These are phyloP conservation scores for Schizothorax lantsangensis DNA, from an alignment of 2,797 vertebrate species.

Conservation along the genomic window DNA sequence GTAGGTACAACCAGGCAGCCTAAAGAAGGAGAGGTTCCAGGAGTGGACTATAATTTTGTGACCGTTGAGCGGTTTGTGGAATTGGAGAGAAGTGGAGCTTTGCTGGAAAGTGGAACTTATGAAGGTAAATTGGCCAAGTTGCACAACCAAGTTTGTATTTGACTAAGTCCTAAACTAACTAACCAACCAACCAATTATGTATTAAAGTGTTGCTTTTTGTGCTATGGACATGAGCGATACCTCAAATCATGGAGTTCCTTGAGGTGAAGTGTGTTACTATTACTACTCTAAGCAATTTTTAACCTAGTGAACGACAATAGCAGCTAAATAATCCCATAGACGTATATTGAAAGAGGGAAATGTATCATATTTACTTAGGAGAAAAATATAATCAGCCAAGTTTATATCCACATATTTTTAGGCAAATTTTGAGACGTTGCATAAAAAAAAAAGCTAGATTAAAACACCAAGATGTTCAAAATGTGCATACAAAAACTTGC, in stretches of 20 bases:
- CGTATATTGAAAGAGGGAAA: background rate
- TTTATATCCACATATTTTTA: background rate
- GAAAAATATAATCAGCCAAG: background rate
- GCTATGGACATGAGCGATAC: background rate
- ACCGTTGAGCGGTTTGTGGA: conserved; percentile 97
- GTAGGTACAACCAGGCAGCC: conserved; percentile 97
- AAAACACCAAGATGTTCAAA: too few species aligned
- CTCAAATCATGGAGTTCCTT: background rate
- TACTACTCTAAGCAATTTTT: background rate
- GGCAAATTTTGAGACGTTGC: background rate
- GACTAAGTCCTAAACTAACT: background rate
- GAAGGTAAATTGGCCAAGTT: conserved; percentile 84
- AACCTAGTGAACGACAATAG: background rate
- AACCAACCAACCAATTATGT: background rate
- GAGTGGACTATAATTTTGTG: conserved; percentile 99
- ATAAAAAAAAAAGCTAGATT: background rate
- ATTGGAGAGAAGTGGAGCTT: conserved; percentile 95
- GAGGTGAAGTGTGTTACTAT: too few species aligned
- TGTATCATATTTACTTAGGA: background rate
- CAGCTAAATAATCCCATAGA: background rate
- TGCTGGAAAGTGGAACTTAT: conserved; percentile 99
- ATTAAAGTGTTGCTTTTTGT: background rate
- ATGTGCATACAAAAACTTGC: background rate
- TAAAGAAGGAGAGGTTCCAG: conserved; percentile 98
- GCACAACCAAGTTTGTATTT: background rate